Percentiles rank a stretch among this genome's conserved stretches.
These are phyloP conservation scores for Bambusicola thoracicus DNA, from an alignment of 2,113 vertebrate species.

Conservation along the genomic window DNA sequence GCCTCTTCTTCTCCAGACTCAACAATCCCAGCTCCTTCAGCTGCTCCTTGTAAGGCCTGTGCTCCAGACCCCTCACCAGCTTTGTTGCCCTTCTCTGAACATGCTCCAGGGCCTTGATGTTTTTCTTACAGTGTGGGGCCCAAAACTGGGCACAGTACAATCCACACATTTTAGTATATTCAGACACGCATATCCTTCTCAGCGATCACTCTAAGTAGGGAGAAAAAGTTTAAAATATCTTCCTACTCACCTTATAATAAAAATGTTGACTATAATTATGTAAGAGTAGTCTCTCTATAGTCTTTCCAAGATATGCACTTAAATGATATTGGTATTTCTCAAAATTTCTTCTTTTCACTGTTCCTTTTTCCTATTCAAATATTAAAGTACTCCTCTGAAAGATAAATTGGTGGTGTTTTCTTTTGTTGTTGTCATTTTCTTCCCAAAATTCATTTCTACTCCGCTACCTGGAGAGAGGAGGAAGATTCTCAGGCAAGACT, in stretches of 20 bases:
- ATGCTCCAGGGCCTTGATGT: too few species aligned
- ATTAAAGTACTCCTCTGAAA: background rate
- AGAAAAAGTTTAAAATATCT: background rate
- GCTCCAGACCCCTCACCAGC: too few species aligned
- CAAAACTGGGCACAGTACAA: too few species aligned
- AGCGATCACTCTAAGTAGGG: background rate
- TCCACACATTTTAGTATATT: background rate
- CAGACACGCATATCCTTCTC: background rate
- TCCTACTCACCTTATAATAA: background rate
- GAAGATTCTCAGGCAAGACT: background rate
- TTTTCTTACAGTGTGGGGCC: too few species aligned
- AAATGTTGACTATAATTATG: background rate
- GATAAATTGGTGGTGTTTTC: background rate
- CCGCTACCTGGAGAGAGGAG: background rate
- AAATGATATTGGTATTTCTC: background rate
- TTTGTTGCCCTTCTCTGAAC: too few species aligned
- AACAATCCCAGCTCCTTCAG: too few species aligned
- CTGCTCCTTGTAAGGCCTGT: too few species aligned
- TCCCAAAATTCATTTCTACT: background rate
- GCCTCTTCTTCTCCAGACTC: too few species aligned
- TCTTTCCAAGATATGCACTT: background rate
- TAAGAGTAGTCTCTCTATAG: background rate
- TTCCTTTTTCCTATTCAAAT: background rate
- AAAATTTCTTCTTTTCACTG: background rate
- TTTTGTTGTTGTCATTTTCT: background rate